Evolutionary conservation across 1,140 invertebrate genomes (phyloP).

Genomic region (Sminthurides bifidus): DNA sequence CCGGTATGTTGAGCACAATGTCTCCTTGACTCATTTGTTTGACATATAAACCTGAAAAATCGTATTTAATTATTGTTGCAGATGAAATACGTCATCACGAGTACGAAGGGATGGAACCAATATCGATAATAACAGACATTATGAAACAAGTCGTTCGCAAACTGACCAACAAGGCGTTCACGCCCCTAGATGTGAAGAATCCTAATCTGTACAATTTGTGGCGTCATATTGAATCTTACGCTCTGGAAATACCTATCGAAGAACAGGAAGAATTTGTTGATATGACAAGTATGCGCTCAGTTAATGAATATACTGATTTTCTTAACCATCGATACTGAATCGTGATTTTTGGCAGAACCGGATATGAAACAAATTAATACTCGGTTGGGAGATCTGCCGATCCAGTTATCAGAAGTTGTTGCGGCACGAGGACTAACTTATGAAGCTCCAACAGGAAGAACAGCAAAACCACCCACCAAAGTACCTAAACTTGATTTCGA

Average conservation of each 20-base stretch:
- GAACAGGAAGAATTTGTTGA: slow-evolving; percentile 21
- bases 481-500: no score
- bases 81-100: slow-evolving; percentile 18
- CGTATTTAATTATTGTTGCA: slow-evolving; percentile 3
- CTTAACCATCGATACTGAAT: background rate
- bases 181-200: slow-evolving; percentile 7
- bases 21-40: background rate
- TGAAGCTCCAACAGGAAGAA: no score
- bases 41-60: background rate
- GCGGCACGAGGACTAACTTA: no score
- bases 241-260: slow-evolving; percentile 9
- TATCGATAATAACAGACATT: background rate
- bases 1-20: slow-evolving; percentile 4
- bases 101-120: background rate
- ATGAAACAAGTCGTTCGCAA: slow-evolving; percentile 25
- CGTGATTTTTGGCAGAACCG: no score
- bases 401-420: no score
- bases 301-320: background rate
- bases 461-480: no score
- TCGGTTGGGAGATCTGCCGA: no score
- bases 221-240: slow-evolving; percentile 19
- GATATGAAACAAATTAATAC: no score
- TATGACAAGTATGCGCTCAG: slow-evolving; percentile 11
- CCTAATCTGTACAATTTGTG: slow-evolving; percentile 18
- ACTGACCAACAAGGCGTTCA: slow-evolving; percentile 16